These are phyloP conservation scores for Sphenopsis melanotis DNA, from an alignment of 2,797 vertebrate species.

Conservation along the genomic window DNA sequence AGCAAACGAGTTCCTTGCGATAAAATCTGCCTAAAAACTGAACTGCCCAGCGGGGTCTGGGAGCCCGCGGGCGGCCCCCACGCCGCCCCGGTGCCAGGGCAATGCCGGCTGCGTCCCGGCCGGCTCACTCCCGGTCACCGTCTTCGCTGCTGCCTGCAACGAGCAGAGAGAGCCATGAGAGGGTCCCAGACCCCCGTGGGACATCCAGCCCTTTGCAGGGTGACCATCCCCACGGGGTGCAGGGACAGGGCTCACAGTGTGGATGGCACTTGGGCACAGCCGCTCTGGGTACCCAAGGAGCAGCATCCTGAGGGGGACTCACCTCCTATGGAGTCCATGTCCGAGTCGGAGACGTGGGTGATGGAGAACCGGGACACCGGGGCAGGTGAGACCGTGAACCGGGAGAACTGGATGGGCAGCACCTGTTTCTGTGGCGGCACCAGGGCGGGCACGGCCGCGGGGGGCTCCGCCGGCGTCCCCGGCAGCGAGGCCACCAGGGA, in stretches of 20 bases:
- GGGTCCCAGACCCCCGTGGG: rapidly evolving
- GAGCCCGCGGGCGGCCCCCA: background rate
- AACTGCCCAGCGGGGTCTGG: background rate
- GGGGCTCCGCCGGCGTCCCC: background rate
- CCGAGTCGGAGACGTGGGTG: slow-evolving; percentile 91
- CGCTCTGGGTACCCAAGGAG: background rate
- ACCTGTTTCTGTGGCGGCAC: slow-evolving; percentile 67
- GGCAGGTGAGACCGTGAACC: slow-evolving; percentile 91
- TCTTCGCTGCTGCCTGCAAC: slow-evolving; percentile 81
- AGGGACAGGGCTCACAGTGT: background rate
- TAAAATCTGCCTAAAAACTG: slow-evolving; percentile 33
- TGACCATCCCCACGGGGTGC: rapidly evolving
- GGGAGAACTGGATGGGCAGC: slow-evolving; percentile 77
- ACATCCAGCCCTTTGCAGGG: rapidly evolving
- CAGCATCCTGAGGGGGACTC: background rate
- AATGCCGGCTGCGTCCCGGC: background rate
- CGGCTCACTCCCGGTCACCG: slow-evolving; percentile 76
- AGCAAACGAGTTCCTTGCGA: slow-evolving; percentile 36
- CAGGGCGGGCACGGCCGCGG: slow-evolving; percentile 35
- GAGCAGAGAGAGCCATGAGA: background rate
- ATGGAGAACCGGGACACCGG: slow-evolving; percentile 91
- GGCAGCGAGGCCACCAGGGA: slow-evolving; percentile 61
- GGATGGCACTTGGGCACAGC: background rate
- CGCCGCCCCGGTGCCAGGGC: background rate
- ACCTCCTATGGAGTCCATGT: slow-evolving; percentile 86